Evolutionary conservation across 2,113 vertebrate genomes (phyloP), one percentile per base, ranked within the genome.

Genomic region (Azemiops feae): DNA sequence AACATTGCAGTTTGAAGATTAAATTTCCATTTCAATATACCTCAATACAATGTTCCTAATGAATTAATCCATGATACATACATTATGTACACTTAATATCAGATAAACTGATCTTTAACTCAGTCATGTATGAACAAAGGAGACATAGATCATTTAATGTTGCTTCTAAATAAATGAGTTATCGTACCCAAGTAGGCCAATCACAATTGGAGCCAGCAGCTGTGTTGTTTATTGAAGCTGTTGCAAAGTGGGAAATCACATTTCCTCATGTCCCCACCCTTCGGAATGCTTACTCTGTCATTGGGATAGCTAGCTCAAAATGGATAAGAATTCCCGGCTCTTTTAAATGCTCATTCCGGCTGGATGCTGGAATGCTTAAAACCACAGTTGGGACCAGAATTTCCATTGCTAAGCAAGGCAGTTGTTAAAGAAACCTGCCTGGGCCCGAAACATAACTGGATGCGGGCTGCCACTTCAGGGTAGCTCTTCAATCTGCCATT

Each of bases 1-100:
- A 85, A 89, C 92, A 95, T 25, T 95, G 94, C 91, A 92, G 57
- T 22, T 95, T 81, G 58, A 22, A 85, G 89, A 50, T 18, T 90
- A 34, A 1, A 1, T 91, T 7, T 55, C 88, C 50, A 39, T 74
- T 55, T 22, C n/a, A 39, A 11, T 34, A 20, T 88, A 34, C 30
- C 27, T 6, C 60, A 89, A 3, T 55, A 7, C 18, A 11, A 23
- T 20, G 57, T 58, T 89, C 11, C 6, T 47, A 64, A 43, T 45
- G 45, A 45, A 64, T 43, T 89, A 60, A 60, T 30, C 25, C 55
- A 87, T 52, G 60, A 11, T 30, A 45, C 3, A 8, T 58, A 89
- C 34, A 14, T 6, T 74, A 74, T 5, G 2, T 74, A 34, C 64
- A 69, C n/a, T 34, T 74, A 74, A 74, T 74, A 74, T 74, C 69